Evolutionary conservation across 2,113 vertebrate species (phyloP), one percentile per base, ranked within the genome.

Genomic region (Chamaea fasciata): DNA sequence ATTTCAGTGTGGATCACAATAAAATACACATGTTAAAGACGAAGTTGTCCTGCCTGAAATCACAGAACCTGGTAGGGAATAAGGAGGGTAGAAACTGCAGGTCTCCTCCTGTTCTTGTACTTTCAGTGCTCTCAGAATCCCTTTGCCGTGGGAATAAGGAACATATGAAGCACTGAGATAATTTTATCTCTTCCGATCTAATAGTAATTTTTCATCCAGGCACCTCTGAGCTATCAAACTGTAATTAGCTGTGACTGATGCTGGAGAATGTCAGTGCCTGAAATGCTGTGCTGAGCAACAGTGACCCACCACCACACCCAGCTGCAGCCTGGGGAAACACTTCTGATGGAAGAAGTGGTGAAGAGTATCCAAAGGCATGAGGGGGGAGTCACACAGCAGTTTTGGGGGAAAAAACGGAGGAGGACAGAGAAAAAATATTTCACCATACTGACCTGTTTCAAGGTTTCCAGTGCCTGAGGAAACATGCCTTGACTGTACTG

Each of bases 401-500:
- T 67, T 62, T 0, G 2, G 39, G 39, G 47, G 20, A 65, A 87
- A 0, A 3, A 56, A 55, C 5, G 10, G 21, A 71, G 41, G 22
- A 42, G 17, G 18, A 82, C 22, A 57, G 14, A 28, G 18, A 31
- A 20, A 21, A 31, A 30, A 37, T 11, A 42, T 4, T 41, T 76
- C 41, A 55, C 16, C 57, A 57, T 49, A 98, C 98, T 97, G 76
- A 99, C 99, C 99, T 99, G 96, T 85, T 96, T 98, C 85, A 99
- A 98, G n/a, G 98, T 99, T 87, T 97, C 97, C 97, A 98, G 95
- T 0, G 99, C 98, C 12, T 99, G 98, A 47, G 97, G 91, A 63
- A 98, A 96, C 92, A 97, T 97, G 78, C 93, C 98, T 92, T 98
- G 98, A 75, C 98, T 98, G 78, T 99, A 97, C 95, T 99, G 99